Evolutionary conservation across 2,797 vertebrate species (phyloP).

Genomic region (Gephyroberyx darwinii): DNA sequence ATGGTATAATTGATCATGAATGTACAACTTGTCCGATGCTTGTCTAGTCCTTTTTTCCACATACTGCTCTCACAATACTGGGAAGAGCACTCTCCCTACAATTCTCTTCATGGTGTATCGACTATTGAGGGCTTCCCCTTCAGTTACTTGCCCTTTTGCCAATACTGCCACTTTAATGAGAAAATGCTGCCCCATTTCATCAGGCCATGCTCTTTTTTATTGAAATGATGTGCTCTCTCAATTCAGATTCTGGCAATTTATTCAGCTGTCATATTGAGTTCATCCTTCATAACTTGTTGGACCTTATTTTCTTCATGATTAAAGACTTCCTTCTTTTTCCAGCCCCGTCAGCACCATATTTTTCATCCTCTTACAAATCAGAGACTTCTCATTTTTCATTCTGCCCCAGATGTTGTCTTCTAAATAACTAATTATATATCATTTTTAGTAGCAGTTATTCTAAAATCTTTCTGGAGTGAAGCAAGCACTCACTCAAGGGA

Average conservation of each 20-base stretch:
- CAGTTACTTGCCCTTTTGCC: slow-evolving; percentile 59
- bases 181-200: slow-evolving; percentile 60
- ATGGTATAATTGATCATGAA: too few relatives aligned
- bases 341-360: slow-evolving; percentile 8
- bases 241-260: slow-evolving; percentile 18
- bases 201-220: slow-evolving; percentile 35
- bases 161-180: slow-evolving; percentile 47
- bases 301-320: slow-evolving; percentile 24
- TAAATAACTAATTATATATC: background rate
- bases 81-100: slow-evolving; percentile 21
- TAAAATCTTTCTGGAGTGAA: background rate
- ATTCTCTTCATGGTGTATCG: slow-evolving; percentile 36
- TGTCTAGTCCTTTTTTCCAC: slow-evolving; percentile 26
- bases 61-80: slow-evolving; percentile 27
- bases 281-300: slow-evolving; percentile 32
- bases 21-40: slow-evolving; percentile 35
- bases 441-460: background rate
- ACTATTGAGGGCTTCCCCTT: slow-evolving; percentile 50
- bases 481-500: slow-evolving; percentile 3
- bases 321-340: slow-evolving; percentile 13
- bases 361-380: slow-evolving; percentile 10
- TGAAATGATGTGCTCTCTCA: slow-evolving; percentile 30
- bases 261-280: slow-evolving; percentile 38
- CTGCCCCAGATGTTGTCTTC: background rate
- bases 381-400: background rate